These are phyloP conservation scores for Sebastes baramenuke DNA, from an alignment of 2,797 vertebrate species.

Conservation along the genomic window DNA sequence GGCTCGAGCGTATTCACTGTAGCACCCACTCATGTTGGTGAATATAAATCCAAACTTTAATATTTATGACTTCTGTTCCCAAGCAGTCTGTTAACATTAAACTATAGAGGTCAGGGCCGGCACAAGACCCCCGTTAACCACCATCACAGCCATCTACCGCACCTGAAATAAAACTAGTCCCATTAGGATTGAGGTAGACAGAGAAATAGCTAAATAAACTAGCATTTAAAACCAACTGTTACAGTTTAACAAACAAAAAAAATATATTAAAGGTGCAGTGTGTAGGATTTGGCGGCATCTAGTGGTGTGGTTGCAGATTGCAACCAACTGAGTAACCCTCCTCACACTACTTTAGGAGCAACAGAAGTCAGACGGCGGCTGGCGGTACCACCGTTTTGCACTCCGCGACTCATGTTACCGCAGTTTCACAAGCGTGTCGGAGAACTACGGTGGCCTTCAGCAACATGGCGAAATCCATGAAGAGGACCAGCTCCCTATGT, in stretches of 20 bases:
- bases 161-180: not conserved
- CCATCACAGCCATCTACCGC: not conserved
- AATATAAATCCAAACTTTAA: constrained; percentile 41
- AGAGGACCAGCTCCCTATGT: too few species aligned
- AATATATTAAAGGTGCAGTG: too few species aligned
- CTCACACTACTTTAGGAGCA: too few species aligned
- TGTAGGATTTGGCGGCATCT: too few species aligned
- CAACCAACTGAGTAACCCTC: too few species aligned
- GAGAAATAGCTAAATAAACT: not conserved
- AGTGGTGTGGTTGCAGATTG: too few species aligned
- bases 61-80: constrained; percentile 18
- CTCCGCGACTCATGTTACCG: too few species aligned
- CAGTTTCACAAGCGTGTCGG: too few species aligned
- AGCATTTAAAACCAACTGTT: not conserved
- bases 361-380: too few species aligned
- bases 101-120: not conserved
- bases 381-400: too few species aligned
- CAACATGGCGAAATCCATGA: too few species aligned
- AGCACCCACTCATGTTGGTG: constrained; percentile 20
- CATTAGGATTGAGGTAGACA: not conserved
- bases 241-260: not conserved
- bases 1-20: constrained; percentile 1
- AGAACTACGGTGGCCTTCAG: too few species aligned
- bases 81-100: not conserved
- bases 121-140: not conserved